Conservation (phyloP, 2,888 invertebrate species). For the Odontomyia ornata region DNA sequence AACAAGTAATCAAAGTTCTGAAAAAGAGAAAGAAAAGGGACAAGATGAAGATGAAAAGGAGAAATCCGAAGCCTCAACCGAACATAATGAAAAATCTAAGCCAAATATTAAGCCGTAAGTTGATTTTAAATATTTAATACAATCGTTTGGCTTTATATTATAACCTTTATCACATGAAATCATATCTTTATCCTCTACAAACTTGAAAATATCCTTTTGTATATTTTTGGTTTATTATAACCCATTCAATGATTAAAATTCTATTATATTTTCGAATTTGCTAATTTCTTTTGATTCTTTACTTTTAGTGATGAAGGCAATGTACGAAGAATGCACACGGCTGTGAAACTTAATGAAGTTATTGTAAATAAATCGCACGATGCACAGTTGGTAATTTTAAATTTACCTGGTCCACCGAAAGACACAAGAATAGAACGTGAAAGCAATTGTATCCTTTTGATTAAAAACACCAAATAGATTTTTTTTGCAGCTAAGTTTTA, state of each 20-base stretch:
- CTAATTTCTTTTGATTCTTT: conserved; percentile 13
- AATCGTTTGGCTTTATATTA: no score
- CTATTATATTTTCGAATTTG: neutral
- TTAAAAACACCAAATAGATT: neutral
- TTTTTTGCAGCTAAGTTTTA: neutral
- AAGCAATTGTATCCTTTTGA: conserved; percentile 81
- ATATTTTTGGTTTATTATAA: neutral
- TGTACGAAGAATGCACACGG: conserved; percentile 98
- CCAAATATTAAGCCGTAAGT: conserved; percentile 53
- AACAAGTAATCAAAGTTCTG: conserved; percentile 47
- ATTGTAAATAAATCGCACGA: conserved; percentile 97
- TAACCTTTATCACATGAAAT: no score
- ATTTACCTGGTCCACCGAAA: conserved; percentile 96
- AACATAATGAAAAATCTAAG: conserved; percentile 53
- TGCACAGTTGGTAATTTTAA: conserved; percentile 97
- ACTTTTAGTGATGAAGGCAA: conserved; percentile 85
- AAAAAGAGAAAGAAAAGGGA: conserved; percentile 51
- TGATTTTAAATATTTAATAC: neutral
- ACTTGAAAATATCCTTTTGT: neutral
- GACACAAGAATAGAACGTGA: conserved; percentile 88
- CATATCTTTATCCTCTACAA: no score
- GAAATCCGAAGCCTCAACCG: conserved; percentile 52
- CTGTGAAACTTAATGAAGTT: conserved; percentile 97
- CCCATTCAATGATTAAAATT: neutral
- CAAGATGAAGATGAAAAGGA: conserved; percentile 53